A percentile compares a stretch with the other conserved stretches of the same genome.
These are phyloP conservation scores for Trididemnum clinides DNA, from an alignment of 23 tunicate genomes.

Conservation along the genomic window DNA sequence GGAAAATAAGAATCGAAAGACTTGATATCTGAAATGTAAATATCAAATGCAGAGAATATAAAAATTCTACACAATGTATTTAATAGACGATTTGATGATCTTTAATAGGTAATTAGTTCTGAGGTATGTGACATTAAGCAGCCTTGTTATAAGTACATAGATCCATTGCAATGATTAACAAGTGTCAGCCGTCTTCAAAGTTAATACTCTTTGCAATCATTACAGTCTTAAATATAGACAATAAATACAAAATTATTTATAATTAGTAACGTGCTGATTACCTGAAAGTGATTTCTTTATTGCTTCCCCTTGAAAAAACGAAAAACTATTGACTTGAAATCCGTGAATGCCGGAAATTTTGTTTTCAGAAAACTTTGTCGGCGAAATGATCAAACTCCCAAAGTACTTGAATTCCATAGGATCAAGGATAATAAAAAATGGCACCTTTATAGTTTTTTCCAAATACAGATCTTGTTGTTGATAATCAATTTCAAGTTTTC, in stretches of 20 bases:
- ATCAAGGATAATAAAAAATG: background rate
- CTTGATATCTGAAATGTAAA: background rate
- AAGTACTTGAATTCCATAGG: background rate
- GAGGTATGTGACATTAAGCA: too few species aligned
- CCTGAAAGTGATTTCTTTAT: conserved; percentile 12
- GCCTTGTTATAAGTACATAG: too few species aligned
- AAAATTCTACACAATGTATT: too few species aligned
- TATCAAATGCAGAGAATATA: too few species aligned
- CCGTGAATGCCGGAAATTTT: background rate
- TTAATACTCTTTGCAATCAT: too few species aligned
- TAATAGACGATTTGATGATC: too few species aligned
- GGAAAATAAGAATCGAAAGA: background rate
- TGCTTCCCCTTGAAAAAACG: background rate
- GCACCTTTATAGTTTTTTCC: background rate
- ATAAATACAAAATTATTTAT: too few species aligned
- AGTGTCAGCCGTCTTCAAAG: too few species aligned
- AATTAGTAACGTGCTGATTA: background rate
- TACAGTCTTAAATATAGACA: too few species aligned
- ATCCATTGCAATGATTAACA: too few species aligned
- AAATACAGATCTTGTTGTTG: background rate
- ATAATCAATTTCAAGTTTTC: background rate
- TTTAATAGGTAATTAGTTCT: too few species aligned
- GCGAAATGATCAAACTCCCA: background rate
- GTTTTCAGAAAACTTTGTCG: background rate
- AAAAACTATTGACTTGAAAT: background rate